Evolutionary conservation across 2,888 invertebrate species (phyloP), one percentile per base, ranked within the genome.

Genomic region (Andrena minutula): DNA sequence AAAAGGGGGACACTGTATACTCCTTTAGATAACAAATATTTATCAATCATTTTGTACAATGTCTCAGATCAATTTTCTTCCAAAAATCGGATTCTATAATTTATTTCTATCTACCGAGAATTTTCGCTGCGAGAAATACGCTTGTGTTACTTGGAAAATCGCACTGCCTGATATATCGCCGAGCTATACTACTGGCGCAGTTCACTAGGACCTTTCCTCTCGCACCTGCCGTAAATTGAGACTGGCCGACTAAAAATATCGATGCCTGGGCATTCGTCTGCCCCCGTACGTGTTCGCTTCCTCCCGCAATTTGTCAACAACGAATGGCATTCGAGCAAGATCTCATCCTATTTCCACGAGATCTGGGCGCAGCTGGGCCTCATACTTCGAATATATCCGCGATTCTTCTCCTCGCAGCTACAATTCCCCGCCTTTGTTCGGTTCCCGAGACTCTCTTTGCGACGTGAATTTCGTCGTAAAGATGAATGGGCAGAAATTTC

Each of bases 131-230:
- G n/a, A n/a, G 53, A 63, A 16, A 23, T 16, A 6, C 41, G 35
- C 41, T 51, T 20, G 28, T 41, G 20, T 51, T 41, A 10, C 41
- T n/a, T 49, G 30, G 2, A 35, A 60, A 20, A n/a, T 8, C 20
- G 8, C 23, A 12, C 28, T 4, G 70, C 0, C 60, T 47, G 30
- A 53, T 41, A 65, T 65, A 79, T 51, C 47, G 32, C 2, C 51
- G 58, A 20, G 23, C 56, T 28, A 2, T 56, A 78, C 69, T 58
- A 79, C 79, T 79, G 8, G 49, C 53, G 2, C 51, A 23, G 8
- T 7, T 61, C n/a, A 28, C 32, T 28, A 12, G 30, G 28, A 35
- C 35, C 35, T 49, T 20, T 49, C n/a, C 30, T 51, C 51, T 5
- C 23, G 51, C 51, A 51, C 51, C 51, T 51, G 20, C 20, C 20